Conservation (phyloP, 1,140 invertebrate genomes). For the Venturia canescens region DNA sequence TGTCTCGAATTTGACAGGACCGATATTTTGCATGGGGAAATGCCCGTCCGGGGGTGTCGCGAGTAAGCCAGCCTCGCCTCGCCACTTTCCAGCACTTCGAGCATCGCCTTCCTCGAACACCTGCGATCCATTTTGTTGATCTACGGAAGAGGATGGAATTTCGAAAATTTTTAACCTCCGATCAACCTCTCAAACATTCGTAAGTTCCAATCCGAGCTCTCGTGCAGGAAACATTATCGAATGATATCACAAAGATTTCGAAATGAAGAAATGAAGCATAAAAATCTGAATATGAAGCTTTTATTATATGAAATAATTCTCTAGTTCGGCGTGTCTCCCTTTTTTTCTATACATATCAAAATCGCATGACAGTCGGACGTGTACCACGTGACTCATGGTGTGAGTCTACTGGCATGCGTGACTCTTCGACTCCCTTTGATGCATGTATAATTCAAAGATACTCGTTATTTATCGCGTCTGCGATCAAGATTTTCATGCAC, state of each 20-base stretch:
- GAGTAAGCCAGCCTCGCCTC: slow-evolving; percentile 72
- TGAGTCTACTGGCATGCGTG: slow-evolving; percentile 15
- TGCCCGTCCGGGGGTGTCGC: slow-evolving; percentile 80
- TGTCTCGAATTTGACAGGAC: slow-evolving; percentile 88
- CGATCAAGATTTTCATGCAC: slow-evolving; percentile 11
- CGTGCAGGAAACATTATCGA: not conserved
- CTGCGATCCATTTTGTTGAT: slow-evolving; percentile 86
- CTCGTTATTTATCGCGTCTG: slow-evolving; percentile 27
- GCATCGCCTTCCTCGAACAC: slow-evolving; percentile 81
- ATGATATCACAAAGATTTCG: too few species aligned
- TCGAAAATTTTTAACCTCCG: not conserved
- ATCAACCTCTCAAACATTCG: too few species aligned
- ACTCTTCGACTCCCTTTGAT: not conserved
- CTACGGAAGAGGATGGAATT: slow-evolving; percentile 73
- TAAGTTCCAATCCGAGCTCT: not conserved
- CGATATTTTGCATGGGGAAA: slow-evolving; percentile 86
- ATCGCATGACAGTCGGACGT: slow-evolving; percentile 5
- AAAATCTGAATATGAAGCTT: too few species aligned
- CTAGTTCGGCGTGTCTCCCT: not conserved
- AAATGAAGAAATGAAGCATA: too few species aligned
- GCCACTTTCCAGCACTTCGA: slow-evolving; percentile 73
- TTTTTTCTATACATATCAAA: not conserved
- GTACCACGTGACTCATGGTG: slow-evolving; percentile 19
- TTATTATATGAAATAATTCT: too few species aligned
- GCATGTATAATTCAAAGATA: slow-evolving; percentile 23